Evolutionary conservation across 2,797 vertebrate genomes (phyloP).

Genomic region (Phalanger gymnotis): DNA sequence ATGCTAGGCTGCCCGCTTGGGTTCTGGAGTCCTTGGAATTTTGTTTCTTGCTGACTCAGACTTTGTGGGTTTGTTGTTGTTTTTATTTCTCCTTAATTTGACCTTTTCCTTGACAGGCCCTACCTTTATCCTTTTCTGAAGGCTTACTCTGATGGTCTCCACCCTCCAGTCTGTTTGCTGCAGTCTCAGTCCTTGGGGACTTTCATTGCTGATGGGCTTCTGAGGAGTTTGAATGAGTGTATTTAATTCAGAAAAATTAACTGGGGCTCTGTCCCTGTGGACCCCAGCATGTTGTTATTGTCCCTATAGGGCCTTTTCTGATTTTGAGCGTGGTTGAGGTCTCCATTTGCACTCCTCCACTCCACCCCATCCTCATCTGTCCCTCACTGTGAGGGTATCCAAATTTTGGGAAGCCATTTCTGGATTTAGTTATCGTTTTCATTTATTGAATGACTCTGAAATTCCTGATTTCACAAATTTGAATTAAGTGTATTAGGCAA

Average conservation of each 20-base stretch:
- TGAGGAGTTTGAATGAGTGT: not conserved
- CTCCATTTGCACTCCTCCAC: not conserved
- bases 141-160: not conserved
- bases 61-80: not conserved
- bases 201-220: not conserved
- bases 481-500: not conserved
- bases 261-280: not conserved
- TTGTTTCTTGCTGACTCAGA: not conserved
- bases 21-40: slow-evolving; percentile 4
- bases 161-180: too few species aligned
- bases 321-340: not conserved
- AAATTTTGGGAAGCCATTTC: not conserved
- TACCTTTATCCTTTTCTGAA: not conserved
- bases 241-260: slow-evolving; percentile 7
- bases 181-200: not conserved
- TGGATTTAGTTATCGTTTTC: not conserved
- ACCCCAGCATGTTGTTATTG: not conserved
- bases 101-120: not conserved
- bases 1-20: not conserved
- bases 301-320: not conserved
- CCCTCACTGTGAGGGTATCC: not conserved
- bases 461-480: not conserved
- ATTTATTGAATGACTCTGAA: not conserved
- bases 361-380: not conserved
- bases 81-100: not conserved